Base-by-base conservation (phyloP, 2,797 vertebrate genomes). In the Neosilurus mollespiculum region DNA sequence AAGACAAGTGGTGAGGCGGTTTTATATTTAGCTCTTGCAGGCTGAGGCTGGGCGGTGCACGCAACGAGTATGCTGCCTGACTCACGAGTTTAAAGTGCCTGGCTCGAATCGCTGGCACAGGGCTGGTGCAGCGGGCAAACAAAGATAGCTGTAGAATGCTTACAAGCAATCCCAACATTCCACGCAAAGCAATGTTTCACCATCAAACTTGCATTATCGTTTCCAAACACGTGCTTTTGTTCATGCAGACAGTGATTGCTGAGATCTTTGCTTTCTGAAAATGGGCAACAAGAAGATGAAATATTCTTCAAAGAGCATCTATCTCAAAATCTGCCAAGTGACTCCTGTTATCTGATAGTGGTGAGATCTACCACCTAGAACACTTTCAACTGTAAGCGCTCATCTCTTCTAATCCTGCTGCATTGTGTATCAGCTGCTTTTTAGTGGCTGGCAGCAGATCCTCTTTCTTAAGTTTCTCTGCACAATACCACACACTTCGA, bases 291-390 rank as follows among this genome's bases (percentile, higher is more conserved):
- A 84, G 81, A 80, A 76, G 59, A 18, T 78, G 61, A 83, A 71
- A 69, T 86, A 85, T 88, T 87, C 92, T 94, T 95, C 94, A 95
- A 96, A 96, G 93, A 54, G 80, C 84, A 82, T 90, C 90, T 93
- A 94, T 94, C 91, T 51, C 88, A 85, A 87, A 90, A 95, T 93
- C 92, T 91, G 88, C 79, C 92, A 90, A 90, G 88, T 89, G 83
- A 91, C 86, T 81, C 24, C 67, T 24, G 58, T 88, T 91, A 94
- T 94, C 91, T 93, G 91, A 93, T 92, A 89, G 89, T 82, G 84
- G 88, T 80, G 86, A 85, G 81, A 88, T 92, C 87, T 65, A 66
- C 83, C 88, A 83, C 87, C 85, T 77, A 69, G 85, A 90, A 93
- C 92, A 94, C 92, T 92, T 93, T 91, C 80, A 75, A 87, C 89